Base-by-base conservation (phyloP, 2,113 vertebrate genomes). In the Serinus canaria region DNA sequence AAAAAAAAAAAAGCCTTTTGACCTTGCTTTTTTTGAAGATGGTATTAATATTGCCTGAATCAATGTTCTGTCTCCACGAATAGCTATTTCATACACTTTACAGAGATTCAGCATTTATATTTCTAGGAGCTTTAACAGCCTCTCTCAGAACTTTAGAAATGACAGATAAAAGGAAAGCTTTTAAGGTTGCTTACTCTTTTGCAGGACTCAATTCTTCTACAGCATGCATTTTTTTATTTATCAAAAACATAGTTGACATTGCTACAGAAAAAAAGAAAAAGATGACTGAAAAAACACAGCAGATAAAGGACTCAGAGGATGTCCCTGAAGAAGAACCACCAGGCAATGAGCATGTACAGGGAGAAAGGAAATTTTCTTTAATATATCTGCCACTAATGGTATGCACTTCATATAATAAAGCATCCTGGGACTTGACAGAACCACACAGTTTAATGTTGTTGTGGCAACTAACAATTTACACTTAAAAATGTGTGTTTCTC, bases 151-250 rank as follows among this genome's bases (percentile, higher is more conserved):
- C 39, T 80, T 63, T 21, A 82, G 27, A 79, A 94, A 69, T 50
- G n/a, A 77, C 56, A 94, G 46, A 70, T 55, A 37, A 94, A 95
- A 94, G 33, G 15, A 66, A 88, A 83, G 18, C 50, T 80, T 94
- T 92, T 79, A 83, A 74, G 63, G 37, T 27, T 87, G n/a, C n/a
- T 94, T 67, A 66, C 67, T 70, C 31, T 59, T 90, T 66, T 50
- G 1, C 24, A 88, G 27, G 33, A 31, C 56, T 74, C 11, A 23
- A 4, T 59, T 52, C 7, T 90, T 89, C 69, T 59, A 52, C 0
- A 3, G 15, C 1, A 33, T n/a, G 16, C 6, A 62, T 55, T 86
- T 88, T 87, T 87, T 83, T 55, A 58, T 88, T 94, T 67, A 70
- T 64, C 52, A 63, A 56, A 91, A 86, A 14, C 19, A 31, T 46